Evolutionary conservation across 2,888 invertebrate genomes (phyloP).

Genomic region (Archips crataeganus): DNA sequence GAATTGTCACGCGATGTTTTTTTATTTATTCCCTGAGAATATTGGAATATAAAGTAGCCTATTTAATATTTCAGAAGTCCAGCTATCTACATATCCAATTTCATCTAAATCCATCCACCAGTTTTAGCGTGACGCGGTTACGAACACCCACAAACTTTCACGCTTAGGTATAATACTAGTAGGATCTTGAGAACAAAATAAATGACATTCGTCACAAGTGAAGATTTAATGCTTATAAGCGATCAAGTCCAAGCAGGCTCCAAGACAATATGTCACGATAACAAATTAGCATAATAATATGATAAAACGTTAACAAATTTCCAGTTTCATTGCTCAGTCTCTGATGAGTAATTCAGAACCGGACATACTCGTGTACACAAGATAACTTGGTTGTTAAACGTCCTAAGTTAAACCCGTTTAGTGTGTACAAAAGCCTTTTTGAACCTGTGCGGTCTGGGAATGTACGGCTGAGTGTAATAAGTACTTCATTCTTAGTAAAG

Average conservation of each 20-base stretch:
- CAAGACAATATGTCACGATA: neutral
- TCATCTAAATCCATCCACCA: no score
- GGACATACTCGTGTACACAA: neutral
- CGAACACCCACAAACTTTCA: no score
- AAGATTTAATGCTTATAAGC: neutral
- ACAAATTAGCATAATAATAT: neutral
- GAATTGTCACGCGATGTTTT: no score
- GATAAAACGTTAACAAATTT: conserved; percentile 1
- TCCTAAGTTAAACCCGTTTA: neutral
- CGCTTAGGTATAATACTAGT: no score
- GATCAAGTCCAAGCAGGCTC: neutral
- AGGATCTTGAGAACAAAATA: neutral
- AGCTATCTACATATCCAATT: no score
- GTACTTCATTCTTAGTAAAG: conserved; percentile 3
- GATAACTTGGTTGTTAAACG: neutral
- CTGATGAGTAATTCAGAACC: conserved; percentile 4
- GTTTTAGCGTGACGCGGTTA: no score
- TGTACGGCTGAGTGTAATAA: neutral
- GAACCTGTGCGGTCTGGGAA: neutral
- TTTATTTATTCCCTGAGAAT: no score
- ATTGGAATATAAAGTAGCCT: no score
- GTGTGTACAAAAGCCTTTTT: neutral
- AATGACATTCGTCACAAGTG: neutral
- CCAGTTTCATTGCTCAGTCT: conserved; percentile 3
- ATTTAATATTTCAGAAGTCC: no score